phyloP scores from a whole-genome alignment of 1,140 invertebrate species.

The Diorhabda carinulata region DNA sequence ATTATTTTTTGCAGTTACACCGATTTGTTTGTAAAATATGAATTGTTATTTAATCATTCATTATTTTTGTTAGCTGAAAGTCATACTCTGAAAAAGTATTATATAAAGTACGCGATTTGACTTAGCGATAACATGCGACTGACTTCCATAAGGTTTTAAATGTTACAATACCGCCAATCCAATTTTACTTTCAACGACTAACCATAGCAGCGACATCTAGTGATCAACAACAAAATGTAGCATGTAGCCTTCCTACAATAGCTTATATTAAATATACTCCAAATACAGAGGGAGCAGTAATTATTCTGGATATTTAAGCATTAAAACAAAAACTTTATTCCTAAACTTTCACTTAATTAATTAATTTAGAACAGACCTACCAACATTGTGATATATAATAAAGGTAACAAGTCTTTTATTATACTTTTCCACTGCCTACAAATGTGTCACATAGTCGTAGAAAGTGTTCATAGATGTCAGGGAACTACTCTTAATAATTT shows the following conservation, averaged over 20 bases:
- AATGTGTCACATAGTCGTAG: too few relatives aligned
- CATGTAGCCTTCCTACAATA: too few relatives aligned
- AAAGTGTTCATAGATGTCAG: too few relatives aligned
- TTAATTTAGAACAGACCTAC: background rate
- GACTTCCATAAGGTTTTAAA: constrained; percentile 9
- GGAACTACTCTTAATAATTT: too few relatives aligned
- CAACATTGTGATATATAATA: background rate
- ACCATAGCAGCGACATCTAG: background rate
- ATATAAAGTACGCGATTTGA: background rate
- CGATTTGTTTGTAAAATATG: background rate
- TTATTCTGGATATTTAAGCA: too few relatives aligned
- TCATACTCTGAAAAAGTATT: constrained; percentile 6
- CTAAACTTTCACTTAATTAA: background rate
- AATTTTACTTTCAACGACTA: background rate
- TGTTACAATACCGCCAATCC: constrained; percentile 1
- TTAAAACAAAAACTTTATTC: background rate
- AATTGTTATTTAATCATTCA: constrained; percentile 1
- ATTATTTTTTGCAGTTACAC: background rate
- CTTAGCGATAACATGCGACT: constrained; percentile 6
- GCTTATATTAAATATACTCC: too few relatives aligned
- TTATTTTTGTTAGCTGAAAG: constrained; percentile 7
- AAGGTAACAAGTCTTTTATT: background rate
- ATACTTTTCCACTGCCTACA: background rate
- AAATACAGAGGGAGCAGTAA: too few relatives aligned
- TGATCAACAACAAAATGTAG: background rate